A percentile compares a stretch with the other conserved stretches of the same genome.
Conservation (phyloP, 1,140 invertebrate genomes). For the Heliothis subflexa region DNA sequence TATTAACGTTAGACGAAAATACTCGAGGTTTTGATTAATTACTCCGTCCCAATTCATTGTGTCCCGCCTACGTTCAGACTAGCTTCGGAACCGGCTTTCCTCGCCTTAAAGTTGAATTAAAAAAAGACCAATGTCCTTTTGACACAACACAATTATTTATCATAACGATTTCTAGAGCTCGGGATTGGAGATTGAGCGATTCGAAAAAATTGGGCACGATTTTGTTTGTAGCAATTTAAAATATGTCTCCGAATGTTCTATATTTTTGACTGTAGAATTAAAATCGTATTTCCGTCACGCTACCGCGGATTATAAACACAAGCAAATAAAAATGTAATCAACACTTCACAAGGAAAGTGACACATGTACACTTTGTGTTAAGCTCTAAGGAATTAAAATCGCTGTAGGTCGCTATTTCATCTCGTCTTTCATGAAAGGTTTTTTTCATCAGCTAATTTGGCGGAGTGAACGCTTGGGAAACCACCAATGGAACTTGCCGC, state of each 20-base stretch:
- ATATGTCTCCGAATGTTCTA: not conserved
- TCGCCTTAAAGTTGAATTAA: not conserved
- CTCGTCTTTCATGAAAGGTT: conserved; percentile 10
- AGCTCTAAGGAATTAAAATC: conserved; percentile 33
- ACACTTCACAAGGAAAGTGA: not conserved
- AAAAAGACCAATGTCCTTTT: conserved; percentile 2
- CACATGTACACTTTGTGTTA: conserved; percentile 14
- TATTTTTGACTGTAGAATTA: not conserved
- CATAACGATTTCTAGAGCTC: not conserved
- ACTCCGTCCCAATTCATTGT: conserved; percentile 22
- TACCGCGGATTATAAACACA: not conserved
- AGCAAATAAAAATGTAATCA: conserved; percentile 22
- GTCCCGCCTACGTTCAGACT: conserved; percentile 10
- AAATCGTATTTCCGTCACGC: not conserved
- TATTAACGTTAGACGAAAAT: conserved; percentile 11
- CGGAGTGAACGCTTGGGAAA: conserved; percentile 30
- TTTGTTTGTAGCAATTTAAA: too few relatives aligned
- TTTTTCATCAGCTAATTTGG: conserved; percentile 34
- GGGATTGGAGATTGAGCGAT: not conserved
- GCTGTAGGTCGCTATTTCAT: conserved; percentile 6
- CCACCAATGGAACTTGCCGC: conserved; percentile 39
- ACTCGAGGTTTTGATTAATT: conserved; percentile 18
- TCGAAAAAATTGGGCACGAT: too few relatives aligned
- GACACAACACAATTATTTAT: conserved; percentile 12
- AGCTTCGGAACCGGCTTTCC: conserved; percentile 1